These are phyloP conservation scores for Lasioglossum calceatum DNA, from an alignment of 2,888 invertebrate species.

Conservation along the genomic window DNA sequence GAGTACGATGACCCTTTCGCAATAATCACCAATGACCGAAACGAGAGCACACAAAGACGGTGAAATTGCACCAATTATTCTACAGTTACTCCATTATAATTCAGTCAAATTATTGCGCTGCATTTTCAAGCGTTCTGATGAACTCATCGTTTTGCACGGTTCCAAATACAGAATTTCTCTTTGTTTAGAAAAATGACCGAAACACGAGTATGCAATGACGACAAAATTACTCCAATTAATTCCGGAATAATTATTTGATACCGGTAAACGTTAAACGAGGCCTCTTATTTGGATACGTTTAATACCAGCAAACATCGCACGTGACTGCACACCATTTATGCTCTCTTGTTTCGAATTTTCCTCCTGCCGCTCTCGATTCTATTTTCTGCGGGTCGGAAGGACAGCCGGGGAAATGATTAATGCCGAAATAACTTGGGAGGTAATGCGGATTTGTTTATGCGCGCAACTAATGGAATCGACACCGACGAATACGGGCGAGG, in stretches of 20 bases:
- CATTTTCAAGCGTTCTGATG: background rate
- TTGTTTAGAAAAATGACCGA: background rate
- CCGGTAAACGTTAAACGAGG: background rate
- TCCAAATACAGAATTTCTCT: background rate
- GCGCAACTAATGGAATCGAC: constrained; percentile 28
- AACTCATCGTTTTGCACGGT: background rate
- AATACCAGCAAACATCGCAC: background rate
- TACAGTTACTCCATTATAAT: no score
- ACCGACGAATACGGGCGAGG: background rate
- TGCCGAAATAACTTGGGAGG: constrained; percentile 25
- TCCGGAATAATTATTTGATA: background rate
- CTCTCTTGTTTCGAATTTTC: background rate
- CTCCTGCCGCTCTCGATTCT: background rate
- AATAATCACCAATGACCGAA: no score
- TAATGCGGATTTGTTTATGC: constrained; percentile 45
- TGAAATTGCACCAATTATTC: background rate
- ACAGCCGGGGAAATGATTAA: constrained; percentile 24
- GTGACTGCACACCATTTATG: background rate
- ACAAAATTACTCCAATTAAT: background rate
- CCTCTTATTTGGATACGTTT: background rate
- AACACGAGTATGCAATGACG: background rate
- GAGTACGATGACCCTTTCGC: no score
- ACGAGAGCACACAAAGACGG: background rate
- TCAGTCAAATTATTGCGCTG: background rate
- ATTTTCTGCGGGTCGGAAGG: background rate